These are phyloP conservation scores for Tethea ocularis DNA, from an alignment of 2,888 invertebrate species.

Conservation along the genomic window DNA sequence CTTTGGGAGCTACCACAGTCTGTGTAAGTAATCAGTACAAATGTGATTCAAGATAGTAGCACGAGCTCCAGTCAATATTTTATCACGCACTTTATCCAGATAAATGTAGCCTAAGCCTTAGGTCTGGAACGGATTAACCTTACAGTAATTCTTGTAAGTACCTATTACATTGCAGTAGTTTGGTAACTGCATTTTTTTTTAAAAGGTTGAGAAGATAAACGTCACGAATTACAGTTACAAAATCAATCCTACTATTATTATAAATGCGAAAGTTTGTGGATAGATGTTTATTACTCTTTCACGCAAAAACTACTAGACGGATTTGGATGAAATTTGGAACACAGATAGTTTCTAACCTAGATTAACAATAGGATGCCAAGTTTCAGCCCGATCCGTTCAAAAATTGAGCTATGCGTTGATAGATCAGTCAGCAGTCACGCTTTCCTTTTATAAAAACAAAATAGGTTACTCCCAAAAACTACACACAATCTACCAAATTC, in stretches of 20 bases:
- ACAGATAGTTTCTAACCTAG: too few relatives aligned
- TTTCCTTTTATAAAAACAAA: neutral
- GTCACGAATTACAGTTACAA: too few relatives aligned
- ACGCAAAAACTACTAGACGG: too few relatives aligned
- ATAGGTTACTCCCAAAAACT: constrained; percentile 1
- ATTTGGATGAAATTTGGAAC: too few relatives aligned
- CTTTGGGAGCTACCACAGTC: constrained; percentile 37
- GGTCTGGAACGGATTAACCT: constrained; percentile 55
- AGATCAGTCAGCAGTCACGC: too few relatives aligned
- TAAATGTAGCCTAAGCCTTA: constrained; percentile 67
- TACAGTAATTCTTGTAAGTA: constrained; percentile 21
- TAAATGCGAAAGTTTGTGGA: too few relatives aligned
- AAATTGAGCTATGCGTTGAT: too few relatives aligned
- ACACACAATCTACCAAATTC: neutral
- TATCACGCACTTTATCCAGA: constrained; percentile 75
- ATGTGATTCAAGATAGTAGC: constrained; percentile 70
- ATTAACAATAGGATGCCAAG: too few relatives aligned
- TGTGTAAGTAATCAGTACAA: constrained; percentile 77
- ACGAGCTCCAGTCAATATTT: constrained; percentile 71
- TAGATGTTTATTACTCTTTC: too few relatives aligned
- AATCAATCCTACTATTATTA: too few relatives aligned
- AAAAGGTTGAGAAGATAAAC: neutral
- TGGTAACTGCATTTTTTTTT: neutral
- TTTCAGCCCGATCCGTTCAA: too few relatives aligned
- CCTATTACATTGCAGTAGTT: neutral